Evolutionary conservation across 2,888 invertebrate species (phyloP).

Genomic region (Baronia brevicornis): DNA sequence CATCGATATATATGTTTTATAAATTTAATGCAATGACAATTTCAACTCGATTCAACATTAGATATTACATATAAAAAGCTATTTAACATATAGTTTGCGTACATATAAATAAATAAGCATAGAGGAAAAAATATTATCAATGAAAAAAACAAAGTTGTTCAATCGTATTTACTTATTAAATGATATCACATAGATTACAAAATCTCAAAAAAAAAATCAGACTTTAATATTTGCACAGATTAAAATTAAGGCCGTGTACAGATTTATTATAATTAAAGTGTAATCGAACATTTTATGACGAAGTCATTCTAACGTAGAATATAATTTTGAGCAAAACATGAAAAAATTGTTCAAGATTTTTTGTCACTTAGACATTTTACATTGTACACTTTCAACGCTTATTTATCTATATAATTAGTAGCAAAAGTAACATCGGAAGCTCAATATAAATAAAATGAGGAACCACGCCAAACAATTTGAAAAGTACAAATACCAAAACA

Average conservation of each 20-base stretch:
- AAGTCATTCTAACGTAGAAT: constrained; percentile 26
- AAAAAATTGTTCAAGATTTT: constrained; percentile 34
- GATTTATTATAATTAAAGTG: constrained; percentile 19
- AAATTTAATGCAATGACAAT: constrained; percentile 29
- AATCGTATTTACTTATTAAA: constrained; percentile 53
- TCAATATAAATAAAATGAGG: constrained; percentile 31
- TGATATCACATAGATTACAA: constrained; percentile 60
- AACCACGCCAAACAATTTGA: constrained; percentile 21
- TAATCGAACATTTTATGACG: constrained; percentile 17
- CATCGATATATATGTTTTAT: constrained; percentile 40
- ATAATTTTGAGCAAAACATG: constrained; percentile 61
- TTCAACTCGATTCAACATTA: constrained; percentile 30
- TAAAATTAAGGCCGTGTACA: constrained; percentile 31
- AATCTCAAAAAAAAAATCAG: constrained; percentile 56
- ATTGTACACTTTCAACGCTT: constrained; percentile 41
- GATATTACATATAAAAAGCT: constrained; percentile 45
- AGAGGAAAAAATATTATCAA: constrained; percentile 39
- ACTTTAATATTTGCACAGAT: constrained; percentile 34
- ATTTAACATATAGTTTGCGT: constrained; percentile 43
- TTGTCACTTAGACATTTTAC: constrained; percentile 56
- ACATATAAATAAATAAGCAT: constrained; percentile 37
- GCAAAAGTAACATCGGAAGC: constrained; percentile 65
- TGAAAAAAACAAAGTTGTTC: constrained; percentile 48
- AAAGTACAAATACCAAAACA: no score
- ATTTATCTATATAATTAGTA: constrained; percentile 33